Conservation (phyloP, 2,888 invertebrate genomes). For the Diadromus collaris region DNA sequence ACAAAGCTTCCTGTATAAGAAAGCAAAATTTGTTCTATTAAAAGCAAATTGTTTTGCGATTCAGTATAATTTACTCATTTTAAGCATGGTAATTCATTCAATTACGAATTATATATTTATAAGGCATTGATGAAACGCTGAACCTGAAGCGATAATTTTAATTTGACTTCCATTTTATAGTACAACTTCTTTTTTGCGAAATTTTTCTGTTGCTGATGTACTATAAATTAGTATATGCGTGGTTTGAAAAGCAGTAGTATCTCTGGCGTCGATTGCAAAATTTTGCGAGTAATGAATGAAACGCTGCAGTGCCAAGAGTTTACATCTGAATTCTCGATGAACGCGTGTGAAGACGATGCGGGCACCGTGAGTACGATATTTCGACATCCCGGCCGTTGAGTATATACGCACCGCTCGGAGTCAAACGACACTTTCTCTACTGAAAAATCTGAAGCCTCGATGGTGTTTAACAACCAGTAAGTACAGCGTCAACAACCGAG, state of each 20-base stretch:
- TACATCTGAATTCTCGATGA: not conserved
- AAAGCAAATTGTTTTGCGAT: not conserved
- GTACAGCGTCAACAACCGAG: not conserved
- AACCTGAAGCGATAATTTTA: not conserved
- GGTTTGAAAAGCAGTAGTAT: not conserved
- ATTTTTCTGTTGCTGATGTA: not conserved
- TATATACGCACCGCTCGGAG: constrained; percentile 11
- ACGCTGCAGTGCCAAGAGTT: not conserved
- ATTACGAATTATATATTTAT: too few relatives aligned
- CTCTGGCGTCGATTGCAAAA: not conserved
- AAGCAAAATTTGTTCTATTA: not conserved
- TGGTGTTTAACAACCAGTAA: not conserved
- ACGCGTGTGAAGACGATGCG: constrained; percentile 15
- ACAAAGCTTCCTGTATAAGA: not conserved
- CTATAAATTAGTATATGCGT: not conserved
- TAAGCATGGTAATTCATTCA: too few relatives aligned
- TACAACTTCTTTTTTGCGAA: not conserved
- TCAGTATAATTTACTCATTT: not conserved
- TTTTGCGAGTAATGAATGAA: not conserved
- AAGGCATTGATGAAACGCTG: not conserved
- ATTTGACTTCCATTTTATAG: not conserved
- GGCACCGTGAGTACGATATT: constrained; percentile 28
- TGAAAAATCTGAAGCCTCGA: constrained; percentile 42
- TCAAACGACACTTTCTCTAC: constrained; percentile 47
- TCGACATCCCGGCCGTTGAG: constrained; percentile 29